These are phyloP conservation scores for Stomatorhinus ivindoensis DNA, from an alignment of 2,113 vertebrate genomes.

Conservation along the genomic window DNA sequence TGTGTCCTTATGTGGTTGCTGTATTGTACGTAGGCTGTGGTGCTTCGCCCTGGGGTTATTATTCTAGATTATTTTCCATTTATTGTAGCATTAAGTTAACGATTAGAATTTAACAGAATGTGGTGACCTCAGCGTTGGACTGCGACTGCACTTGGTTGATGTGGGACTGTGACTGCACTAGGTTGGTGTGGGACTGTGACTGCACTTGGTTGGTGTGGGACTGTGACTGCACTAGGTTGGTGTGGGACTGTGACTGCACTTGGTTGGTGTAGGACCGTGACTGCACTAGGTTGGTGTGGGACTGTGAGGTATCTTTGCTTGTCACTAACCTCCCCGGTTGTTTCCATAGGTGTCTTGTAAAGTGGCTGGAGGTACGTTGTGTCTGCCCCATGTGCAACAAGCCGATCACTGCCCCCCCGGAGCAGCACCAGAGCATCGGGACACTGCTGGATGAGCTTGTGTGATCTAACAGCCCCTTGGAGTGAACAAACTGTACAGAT, in stretches of 20 bases:
- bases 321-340: neutral
- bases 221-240: neutral
- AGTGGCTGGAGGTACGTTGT: constrained; percentile 64
- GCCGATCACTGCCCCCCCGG: constrained; percentile 50
- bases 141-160: neutral
- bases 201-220: no score
- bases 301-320: neutral
- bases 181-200: no score
- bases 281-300: neutral
- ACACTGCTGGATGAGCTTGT: constrained; percentile 57
- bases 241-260: neutral
- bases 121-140: neutral
- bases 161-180: neutral
- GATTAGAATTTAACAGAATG: neutral
- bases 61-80: neutral
- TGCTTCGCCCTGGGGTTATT: neutral
- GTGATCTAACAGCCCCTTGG: constrained; percentile 26
- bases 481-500: neutral
- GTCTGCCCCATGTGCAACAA: constrained; percentile 68
- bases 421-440: constrained; percentile 59
- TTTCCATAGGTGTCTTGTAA: constrained; percentile 55
- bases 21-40: neutral
- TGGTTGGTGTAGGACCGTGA: no score
- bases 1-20: neutral
- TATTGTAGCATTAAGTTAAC: neutral